Evolutionary conservation across 2,888 invertebrate species (phyloP), one percentile per base, ranked within the genome.

Genomic region (Amphipoea oculea): DNA sequence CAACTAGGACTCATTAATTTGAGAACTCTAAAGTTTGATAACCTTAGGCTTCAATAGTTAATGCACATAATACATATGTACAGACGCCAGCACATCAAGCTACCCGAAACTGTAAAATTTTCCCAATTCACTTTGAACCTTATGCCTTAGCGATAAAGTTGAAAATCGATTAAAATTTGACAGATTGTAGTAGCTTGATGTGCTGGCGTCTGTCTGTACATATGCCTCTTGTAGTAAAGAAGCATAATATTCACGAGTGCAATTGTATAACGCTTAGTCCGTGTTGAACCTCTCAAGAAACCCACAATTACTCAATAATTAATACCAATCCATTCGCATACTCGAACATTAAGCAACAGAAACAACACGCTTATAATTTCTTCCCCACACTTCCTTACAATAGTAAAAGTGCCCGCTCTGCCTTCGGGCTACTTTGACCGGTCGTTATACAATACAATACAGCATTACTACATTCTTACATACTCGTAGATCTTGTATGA

Each of bases 321-420:
- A 83, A 70, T 73, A 69, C 40, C 62, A 69, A 67, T 70, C 60
- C 57, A 72, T 66, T 66, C 60, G 23, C 20, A 14, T 29, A 72
- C 36, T 36, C 36, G 36, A 36, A 3, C 51, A 82, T 65, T 76
- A 67, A 73, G 85, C 67, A 86, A 89, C 57, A 67, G 62, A 81
- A 67, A 82, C 79, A 81, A 84, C 83, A 80, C 57, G 76, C 42
- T 73, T n/a, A 85, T 69, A 82, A 81, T 80, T 82, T 86, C 89
- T 89, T 88, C 85, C 77, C 77, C 76, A 74, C 82, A 84, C 83
- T 89, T 88, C 78, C 86, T 81, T 70, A 77, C 86, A 80, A 82
- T 78, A 86, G 86, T 84, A 88, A 88, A 83, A 86, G 82, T 82
- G 67, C 54, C 78, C 66, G 23, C 23, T 67, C 23, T 70, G 75